Conservation (phyloP, 2,888 invertebrate genomes). For the Digitonthophagus gazella region DNA sequence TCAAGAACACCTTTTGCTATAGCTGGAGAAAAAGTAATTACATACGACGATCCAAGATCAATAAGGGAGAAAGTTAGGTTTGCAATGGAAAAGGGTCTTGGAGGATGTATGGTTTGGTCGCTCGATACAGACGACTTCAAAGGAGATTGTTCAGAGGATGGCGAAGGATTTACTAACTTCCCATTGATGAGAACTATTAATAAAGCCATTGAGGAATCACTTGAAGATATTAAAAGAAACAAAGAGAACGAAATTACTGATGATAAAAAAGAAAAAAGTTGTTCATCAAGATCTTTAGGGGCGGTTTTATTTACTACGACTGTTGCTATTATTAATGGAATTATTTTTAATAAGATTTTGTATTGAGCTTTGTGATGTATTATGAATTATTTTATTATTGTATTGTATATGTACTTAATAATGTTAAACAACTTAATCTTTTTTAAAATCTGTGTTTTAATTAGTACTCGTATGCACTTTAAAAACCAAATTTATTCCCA, state of each 20-base stretch:
- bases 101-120: conserved; percentile 87
- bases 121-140: conserved; percentile 85
- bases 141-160: conserved; percentile 62
- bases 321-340: background rate
- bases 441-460: too few relatives aligned
- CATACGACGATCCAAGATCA: conserved; percentile 74
- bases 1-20: conserved; percentile 64
- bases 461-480: too few relatives aligned
- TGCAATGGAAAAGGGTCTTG: conserved; percentile 58
- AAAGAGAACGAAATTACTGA: conserved; percentile 49
- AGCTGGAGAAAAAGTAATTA: conserved; percentile 64
- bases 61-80: conserved; percentile 68
- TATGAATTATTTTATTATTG: background rate
- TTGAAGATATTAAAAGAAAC: conserved; percentile 54
- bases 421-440: background rate
- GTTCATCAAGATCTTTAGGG: background rate
- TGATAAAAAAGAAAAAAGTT: conserved; percentile 15
- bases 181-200: conserved; percentile 73
- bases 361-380: background rate
- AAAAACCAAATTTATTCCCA: too few relatives aligned
- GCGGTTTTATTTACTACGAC: background rate
- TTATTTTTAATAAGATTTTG: background rate
- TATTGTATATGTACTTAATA: background rate
- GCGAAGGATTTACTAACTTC: conserved; percentile 55
- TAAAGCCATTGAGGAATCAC: conserved; percentile 59